A percentile compares a stretch with the other conserved stretches of the same genome.
Conservation (phyloP, 2,888 invertebrate genomes). For the Xylota segnis region DNA sequence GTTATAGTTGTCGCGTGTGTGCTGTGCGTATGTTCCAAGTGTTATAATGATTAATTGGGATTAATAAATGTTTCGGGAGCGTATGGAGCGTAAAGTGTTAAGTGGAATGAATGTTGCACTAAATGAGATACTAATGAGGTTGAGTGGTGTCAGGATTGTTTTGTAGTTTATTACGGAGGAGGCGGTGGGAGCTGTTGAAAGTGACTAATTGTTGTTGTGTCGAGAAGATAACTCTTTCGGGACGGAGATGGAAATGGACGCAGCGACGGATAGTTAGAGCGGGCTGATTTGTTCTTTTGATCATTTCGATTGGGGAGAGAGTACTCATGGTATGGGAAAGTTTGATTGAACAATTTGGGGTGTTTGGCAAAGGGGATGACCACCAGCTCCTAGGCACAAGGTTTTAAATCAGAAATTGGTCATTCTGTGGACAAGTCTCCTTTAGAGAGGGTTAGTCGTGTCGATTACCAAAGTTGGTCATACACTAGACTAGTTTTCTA, state of each 20-base stretch:
- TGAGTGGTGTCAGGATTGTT: slow-evolving; percentile 61
- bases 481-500: too few relatives aligned
- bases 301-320: not conserved
- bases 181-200: not conserved
- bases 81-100: slow-evolving; percentile 72
- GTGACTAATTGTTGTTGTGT: slow-evolving; percentile 39
- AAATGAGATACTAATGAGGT: slow-evolving; percentile 76
- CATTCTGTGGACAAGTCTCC: too few relatives aligned
- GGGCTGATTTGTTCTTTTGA: not conserved
- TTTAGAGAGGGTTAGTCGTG: too few relatives aligned
- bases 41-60: slow-evolving; percentile 75
- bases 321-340: too few relatives aligned
- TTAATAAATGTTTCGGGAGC: slow-evolving; percentile 70
- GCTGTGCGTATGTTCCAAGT: slow-evolving; percentile 41
- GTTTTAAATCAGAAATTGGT: too few relatives aligned
- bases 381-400: too few relatives aligned
- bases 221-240: slow-evolving; percentile 34
- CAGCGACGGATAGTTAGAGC: not conserved
- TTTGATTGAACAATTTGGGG: too few relatives aligned
- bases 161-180: slow-evolving; percentile 29
- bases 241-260: not conserved
- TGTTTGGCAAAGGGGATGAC: too few relatives aligned
- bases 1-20: slow-evolving; percentile 12
- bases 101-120: slow-evolving; percentile 74
- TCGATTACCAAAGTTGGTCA: too few relatives aligned